Percentiles rank a stretch among this genome's conserved stretches.
Conservation (phyloP, 2,888 invertebrate genomes). For the Netelia melanura region DNA sequence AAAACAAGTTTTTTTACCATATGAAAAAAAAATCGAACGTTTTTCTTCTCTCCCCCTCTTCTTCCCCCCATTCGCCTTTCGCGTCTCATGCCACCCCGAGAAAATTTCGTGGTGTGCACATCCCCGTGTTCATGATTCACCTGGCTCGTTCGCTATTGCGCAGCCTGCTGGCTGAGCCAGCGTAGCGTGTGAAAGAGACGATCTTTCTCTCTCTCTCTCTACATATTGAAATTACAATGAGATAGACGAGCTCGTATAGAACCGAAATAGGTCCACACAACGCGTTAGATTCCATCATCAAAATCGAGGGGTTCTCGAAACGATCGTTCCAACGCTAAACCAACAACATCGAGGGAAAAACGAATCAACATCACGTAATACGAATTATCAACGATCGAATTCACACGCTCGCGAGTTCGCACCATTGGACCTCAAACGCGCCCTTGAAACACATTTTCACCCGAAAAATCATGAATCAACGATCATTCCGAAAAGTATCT, state of each 20-base stretch:
- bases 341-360: neutral
- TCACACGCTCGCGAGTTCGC: conserved; percentile 54
- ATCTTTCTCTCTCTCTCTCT: conserved; percentile 27
- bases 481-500: conserved; percentile 21
- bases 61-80: neutral
- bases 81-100: neutral
- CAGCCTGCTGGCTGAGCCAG: conserved; percentile 6
- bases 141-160: conserved; percentile 51
- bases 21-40: conserved; percentile 33
- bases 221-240: conserved; percentile 66
- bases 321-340: too few species aligned
- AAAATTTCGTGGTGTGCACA: conserved; percentile 14
- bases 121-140: conserved; percentile 52
- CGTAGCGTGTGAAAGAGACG: conserved; percentile 64
- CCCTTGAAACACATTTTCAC: conserved; percentile 7
- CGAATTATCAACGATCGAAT: conserved; percentile 63
- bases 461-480: conserved; percentile 24
- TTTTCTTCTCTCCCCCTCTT: conserved; percentile 4
- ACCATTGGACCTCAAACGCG: conserved; percentile 21
- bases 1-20: conserved; percentile 29
- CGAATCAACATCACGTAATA: conserved; percentile 15
- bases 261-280: conserved; percentile 33
- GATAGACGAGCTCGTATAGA: conserved; percentile 24
- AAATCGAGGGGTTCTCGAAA: conserved; percentile 37
- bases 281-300: conserved; percentile 32